Evolutionary conservation across 2,888 invertebrate genomes (phyloP).

Genomic region (Sylvicola cinctus): DNA sequence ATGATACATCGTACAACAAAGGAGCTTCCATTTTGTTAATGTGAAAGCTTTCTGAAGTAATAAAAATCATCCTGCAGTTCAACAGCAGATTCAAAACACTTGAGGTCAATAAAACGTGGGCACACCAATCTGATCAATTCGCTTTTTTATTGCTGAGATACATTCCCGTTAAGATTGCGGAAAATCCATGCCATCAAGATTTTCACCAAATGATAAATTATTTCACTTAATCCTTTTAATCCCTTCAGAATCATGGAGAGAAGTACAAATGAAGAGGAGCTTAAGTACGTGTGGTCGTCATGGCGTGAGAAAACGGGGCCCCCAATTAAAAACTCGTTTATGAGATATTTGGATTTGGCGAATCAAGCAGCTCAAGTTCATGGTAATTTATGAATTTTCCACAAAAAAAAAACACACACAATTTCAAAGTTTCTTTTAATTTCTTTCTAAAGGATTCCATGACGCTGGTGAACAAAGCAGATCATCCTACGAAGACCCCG

Average conservation of each 20-base stretch:
- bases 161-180: conserved; percentile 5
- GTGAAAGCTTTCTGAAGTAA: too few relatives aligned
- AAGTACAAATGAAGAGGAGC: conserved; percentile 52
- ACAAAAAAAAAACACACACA: too few relatives aligned
- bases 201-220: too few relatives aligned
- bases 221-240: conserved; percentile 26
- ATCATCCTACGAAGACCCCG: conserved; percentile 46
- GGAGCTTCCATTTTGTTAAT: too few relatives aligned
- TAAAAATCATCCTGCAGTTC: too few relatives aligned
- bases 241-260: conserved; percentile 34
- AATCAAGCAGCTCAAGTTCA: conserved; percentile 58
- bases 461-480: conserved; percentile 70
- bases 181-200: too few relatives aligned
- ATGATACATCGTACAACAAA: too few relatives aligned
- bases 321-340: conserved; percentile 49
- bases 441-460: too few relatives aligned
- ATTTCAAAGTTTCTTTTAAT: conserved; percentile 30
- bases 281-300: conserved; percentile 57
- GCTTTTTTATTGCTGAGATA: neutral
- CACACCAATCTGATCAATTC: too few relatives aligned
- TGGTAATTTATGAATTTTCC: too few relatives aligned
- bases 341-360: conserved; percentile 55
- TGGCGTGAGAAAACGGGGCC: conserved; percentile 67
- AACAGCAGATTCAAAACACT: too few relatives aligned
- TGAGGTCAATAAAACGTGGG: too few relatives aligned